Base-by-base conservation (phyloP, 2,113 vertebrate species). In the Melanocharis versteri region DNA sequence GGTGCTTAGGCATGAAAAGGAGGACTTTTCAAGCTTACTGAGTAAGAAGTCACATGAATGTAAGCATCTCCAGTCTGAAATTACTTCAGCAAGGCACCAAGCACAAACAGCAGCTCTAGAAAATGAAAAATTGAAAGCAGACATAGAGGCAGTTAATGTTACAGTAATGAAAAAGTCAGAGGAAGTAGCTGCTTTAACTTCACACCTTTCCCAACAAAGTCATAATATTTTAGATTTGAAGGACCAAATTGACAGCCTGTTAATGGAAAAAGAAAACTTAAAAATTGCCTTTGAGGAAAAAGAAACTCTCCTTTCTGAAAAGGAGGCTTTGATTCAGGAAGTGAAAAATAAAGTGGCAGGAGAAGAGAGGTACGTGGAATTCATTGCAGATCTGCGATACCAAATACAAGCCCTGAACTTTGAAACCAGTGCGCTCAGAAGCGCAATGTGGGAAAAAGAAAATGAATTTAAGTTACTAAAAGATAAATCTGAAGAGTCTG, bases 321-420 rank as follows among this genome's bases (percentile, higher is more conserved):
- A 98, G 83, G 97, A 98, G 42, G 51, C 58, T 48, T 84, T 98
- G 78, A 94, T 98, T 90, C 98, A 97, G 75, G 97, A 98, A 69
- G 93, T 98, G 35, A 97, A 96, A 64, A 96, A 95, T 40, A 97
- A 82, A 83, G 35, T 83, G 42, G 92, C 93, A 90, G 97, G 91
- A 44, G 97, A 98, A 89, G 96, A 90, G 31, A 96, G 98, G 10
- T 96, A 98, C 8, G 60, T 97, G 83, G 94, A 97, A 61, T 94
- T 94, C 2, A 97, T 98, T 92, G 96, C 97, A 24, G 94, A 97
- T 81, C 95, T 98, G 31, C 98, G 94, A 73, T 92, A 69, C 42
- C 97, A 98, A 71, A 69, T 97, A n/a, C 96, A 98, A 57, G 53
- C 56, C 57, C 77, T 98, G 27, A 77, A 47, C 27, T 47, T 47